These are phyloP conservation scores for Romanogobio albipinnatus DNA, from an alignment of 2,113 vertebrate genomes.

Conservation along the genomic window DNA sequence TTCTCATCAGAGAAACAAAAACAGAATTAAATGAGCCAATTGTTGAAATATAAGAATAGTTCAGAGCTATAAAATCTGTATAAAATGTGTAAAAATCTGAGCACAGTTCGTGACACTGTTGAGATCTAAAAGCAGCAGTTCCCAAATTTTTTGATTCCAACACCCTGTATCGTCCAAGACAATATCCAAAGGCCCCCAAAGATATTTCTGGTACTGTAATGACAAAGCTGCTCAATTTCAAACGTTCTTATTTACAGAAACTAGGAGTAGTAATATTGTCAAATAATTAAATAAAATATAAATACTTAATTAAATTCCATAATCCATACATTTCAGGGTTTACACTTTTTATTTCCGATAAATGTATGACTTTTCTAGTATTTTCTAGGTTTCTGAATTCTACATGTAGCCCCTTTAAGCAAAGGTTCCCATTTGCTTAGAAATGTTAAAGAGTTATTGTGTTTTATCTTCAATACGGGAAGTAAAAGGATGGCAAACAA, in stretches of 20 bases:
- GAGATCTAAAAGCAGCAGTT: not conserved
- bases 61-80: not conserved
- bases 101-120: not conserved
- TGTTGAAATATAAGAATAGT: not conserved
- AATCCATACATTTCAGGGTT: too few species aligned
- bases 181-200: too few species aligned
- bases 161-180: too few species aligned
- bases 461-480: not conserved
- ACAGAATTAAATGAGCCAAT: not conserved
- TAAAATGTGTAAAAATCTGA: not conserved
- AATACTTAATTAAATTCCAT: too few species aligned
- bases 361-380: too few species aligned
- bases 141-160: too few species aligned
- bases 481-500: constrained; percentile 1
- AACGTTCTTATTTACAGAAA: not conserved
- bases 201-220: too few species aligned
- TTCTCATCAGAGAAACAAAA: not conserved
- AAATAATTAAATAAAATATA: too few species aligned
- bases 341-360: too few species aligned
- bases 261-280: not conserved
- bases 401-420: too few species aligned
- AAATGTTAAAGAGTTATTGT: not conserved
- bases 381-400: too few species aligned
- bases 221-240: not conserved
- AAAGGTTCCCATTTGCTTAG: not conserved